Conservation (phyloP, 1,140 invertebrate genomes). For the Drosophila sp. region DNA sequence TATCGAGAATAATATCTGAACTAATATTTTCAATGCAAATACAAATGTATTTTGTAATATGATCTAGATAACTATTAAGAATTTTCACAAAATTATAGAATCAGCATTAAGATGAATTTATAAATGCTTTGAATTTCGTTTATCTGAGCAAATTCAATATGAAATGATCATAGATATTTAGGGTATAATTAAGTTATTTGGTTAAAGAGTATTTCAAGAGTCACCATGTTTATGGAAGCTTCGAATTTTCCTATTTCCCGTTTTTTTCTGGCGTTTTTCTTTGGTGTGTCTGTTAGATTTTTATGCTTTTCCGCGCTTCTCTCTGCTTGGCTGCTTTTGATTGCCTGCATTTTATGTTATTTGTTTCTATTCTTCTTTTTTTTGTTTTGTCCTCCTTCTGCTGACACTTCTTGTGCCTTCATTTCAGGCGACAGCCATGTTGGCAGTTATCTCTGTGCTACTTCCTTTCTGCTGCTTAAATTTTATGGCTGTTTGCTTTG, state of each 20-base stretch:
- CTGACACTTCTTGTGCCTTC: constrained; percentile 8
- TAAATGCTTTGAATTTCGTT: too few relatives aligned
- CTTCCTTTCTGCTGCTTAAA: constrained; percentile 52
- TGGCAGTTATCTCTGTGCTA: constrained; percentile 67
- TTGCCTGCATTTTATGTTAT: constrained; percentile 74
- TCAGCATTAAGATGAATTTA: too few relatives aligned
- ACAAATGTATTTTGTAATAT: too few relatives aligned
- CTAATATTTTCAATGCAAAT: too few relatives aligned
- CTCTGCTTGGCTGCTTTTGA: constrained; percentile 72
- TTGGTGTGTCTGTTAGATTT: constrained; percentile 42
- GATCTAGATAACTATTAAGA: too few relatives aligned
- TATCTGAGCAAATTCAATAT: too few relatives aligned
- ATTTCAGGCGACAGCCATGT: constrained; percentile 37
- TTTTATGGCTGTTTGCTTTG: constrained; percentile 72
- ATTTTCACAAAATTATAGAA: too few relatives aligned
- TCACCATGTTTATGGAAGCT: not conserved
- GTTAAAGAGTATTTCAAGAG: not conserved
- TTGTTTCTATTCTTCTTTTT: constrained; percentile 49
- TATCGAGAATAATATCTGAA: too few relatives aligned
- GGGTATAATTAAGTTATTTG: too few relatives aligned
- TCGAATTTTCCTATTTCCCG: not conserved
- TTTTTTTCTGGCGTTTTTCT: constrained; percentile 17
- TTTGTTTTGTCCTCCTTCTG: constrained; percentile 26
- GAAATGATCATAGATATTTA: too few relatives aligned
- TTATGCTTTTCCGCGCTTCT: constrained; percentile 60